Evolutionary conservation across 2,113 vertebrate species (phyloP), one percentile per base, ranked within the genome.

Genomic region (Xiphophorus couchianus): DNA sequence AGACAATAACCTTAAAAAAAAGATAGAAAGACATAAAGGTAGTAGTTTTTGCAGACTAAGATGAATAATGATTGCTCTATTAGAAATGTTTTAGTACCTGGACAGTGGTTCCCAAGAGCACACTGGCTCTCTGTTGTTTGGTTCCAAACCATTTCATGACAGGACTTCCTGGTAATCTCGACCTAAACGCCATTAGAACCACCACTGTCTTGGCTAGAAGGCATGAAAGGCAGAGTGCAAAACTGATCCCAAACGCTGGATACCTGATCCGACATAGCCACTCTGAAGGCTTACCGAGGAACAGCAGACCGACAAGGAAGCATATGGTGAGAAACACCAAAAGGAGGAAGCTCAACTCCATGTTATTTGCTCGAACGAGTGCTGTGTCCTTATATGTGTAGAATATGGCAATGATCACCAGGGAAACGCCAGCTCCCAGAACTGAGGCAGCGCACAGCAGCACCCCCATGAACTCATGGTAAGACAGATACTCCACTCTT

Each of bases 401-500:
- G 65, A 93, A 92, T 44, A 93, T 77, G 28, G 35, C 81, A 1
- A 93, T 78, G 39, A 93, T 83, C 1, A 74, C 74, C 29, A 89
- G 28, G 35, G 91, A 90, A 67, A 85, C 25, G 62, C 80, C 86
- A 13, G 93, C 89, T 69, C 93, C 93, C 6, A 91, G 69, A 9
- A 83, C 42, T n/a, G 89, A 91, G 51, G 92, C 69, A 48, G 60
- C 66, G 78, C 89, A 86, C 3, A 95, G 48, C 12, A 93, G 71
- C 30, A 93, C 83, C 37, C 94, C 94, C 80, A 94, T 83, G 0
- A 83, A 69, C 30, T 94, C 93, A 35, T 88, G 17, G 76, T 90
- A 94, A 12, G 94, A 94, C 31, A 95, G 71, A 76, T 90, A 95
- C 60, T 92, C 91, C 35, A 90, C 44, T 10, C 62, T 66, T 70